Evolutionary conservation across 2,113 vertebrate genomes (phyloP), one percentile per base, ranked within the genome.

Genomic region (Chlorocebus sabaeus): DNA sequence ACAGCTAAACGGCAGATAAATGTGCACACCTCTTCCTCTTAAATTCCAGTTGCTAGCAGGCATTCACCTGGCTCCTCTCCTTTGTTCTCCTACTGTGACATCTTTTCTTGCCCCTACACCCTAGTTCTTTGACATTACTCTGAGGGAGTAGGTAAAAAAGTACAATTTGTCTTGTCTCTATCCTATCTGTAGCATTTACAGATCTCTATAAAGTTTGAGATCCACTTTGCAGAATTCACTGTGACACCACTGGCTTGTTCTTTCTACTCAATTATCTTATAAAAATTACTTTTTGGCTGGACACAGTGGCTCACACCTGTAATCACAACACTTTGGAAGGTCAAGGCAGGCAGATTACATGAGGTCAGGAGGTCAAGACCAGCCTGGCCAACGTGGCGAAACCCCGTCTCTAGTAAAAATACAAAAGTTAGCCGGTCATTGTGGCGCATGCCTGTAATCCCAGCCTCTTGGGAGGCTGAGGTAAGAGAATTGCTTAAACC

Each of bases 101-200:
- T 92, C 68, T 67, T 92, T 79, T 86, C 20, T 96, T 93, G 48
- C 61, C 72, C 38, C 57, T 32, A 22, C 6, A 67, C 25, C 50
- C 22, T 97, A 48, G 43, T 88, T 95, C 67, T 59, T 86, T 96
- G 84, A 95, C 23, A 70, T 38, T 85, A 25, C 86, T 79, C 22
- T 67, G 23, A 94, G 75, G 70, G 27, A 94, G 5, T 40, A 81
- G 64, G 45, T 80, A 10, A 59, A 92, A 89, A 92, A 91, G n/a
- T 83, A 78, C 3, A 40, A 8, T 90, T 94, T 86, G 70, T 93
- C 48, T 70, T 89, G 18, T 82, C 38, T 93, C 43, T 92, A 6
- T 95, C 16, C 35, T 93, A 14, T 76, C 8, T 76, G 9, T 92
- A 80, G 70, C 59, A 83, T 91, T 96, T 95, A 79, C 91, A 64